Evolutionary conservation across 2,113 vertebrate genomes (phyloP).

Genomic region (Leucosticte australis): DNA sequence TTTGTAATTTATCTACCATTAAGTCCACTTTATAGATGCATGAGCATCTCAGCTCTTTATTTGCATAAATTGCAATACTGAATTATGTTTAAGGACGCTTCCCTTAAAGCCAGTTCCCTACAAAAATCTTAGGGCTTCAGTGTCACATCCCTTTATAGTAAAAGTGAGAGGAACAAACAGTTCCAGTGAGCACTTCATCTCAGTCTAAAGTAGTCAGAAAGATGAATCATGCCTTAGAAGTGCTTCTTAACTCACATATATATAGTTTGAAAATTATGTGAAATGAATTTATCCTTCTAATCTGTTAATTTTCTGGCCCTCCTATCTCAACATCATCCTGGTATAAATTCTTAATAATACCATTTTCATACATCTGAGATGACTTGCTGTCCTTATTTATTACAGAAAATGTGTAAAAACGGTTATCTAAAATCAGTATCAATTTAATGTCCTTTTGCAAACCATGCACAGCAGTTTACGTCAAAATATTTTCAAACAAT

Average conservation of each 20-base stretch:
- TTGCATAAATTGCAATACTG: neutral
- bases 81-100: neutral
- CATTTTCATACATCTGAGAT: neutral
- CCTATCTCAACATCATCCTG: neutral
- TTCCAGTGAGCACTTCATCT: neutral
- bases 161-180: neutral
- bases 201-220: neutral
- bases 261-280: neutral
- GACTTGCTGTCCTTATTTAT: neutral
- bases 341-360: neutral
- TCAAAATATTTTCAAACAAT: neutral
- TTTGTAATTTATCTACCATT: neutral
- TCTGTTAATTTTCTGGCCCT: neutral
- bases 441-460: neutral
- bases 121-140: neutral
- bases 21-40: neutral
- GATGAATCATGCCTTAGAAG: neutral
- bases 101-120: neutral
- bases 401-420: neutral
- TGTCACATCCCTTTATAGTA: neutral
- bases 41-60: neutral
- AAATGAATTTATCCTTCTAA: neutral
- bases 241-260: neutral
- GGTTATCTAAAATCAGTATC: neutral
- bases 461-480: fast-evolving